phyloP scores from a whole-genome alignment of 1,140 invertebrate species.

The Chionoecetes opilio region DNA sequence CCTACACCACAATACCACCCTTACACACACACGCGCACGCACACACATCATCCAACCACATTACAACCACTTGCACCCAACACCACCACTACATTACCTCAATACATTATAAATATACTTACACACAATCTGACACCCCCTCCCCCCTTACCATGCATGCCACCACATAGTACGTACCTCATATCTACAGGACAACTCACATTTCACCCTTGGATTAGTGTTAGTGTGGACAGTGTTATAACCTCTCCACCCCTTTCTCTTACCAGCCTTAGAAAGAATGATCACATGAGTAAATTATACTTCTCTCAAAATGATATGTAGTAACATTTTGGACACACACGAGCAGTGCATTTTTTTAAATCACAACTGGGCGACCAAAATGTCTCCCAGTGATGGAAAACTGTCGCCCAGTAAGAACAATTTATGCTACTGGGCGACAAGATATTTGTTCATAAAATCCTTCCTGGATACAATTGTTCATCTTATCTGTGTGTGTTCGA shows the following conservation, averaged over 20 bases:
- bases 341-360: too few species aligned
- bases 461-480: too few species aligned
- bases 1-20: background rate
- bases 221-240: background rate
- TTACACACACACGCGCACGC: background rate
- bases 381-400: too few species aligned
- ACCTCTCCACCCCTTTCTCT: background rate
- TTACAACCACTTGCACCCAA: background rate
- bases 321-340: background rate
- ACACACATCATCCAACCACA: background rate
- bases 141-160: too few species aligned
- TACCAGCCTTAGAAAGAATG: background rate
- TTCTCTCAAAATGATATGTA: slow-evolving; percentile 64
- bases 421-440: too few species aligned
- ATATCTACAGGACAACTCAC: background rate
- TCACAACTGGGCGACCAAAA: too few species aligned
- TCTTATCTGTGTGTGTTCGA: too few species aligned
- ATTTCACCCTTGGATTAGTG: background rate
- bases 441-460: too few species aligned
- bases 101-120: background rate
- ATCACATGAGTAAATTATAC: slow-evolving; percentile 39
- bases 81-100: slow-evolving; percentile 27
- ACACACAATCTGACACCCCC: slow-evolving; percentile 3
- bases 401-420: too few species aligned
- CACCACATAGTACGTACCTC: background rate